Conservation (phyloP, 2,797 vertebrate species). For the Intellagama lesueurii region DNA sequence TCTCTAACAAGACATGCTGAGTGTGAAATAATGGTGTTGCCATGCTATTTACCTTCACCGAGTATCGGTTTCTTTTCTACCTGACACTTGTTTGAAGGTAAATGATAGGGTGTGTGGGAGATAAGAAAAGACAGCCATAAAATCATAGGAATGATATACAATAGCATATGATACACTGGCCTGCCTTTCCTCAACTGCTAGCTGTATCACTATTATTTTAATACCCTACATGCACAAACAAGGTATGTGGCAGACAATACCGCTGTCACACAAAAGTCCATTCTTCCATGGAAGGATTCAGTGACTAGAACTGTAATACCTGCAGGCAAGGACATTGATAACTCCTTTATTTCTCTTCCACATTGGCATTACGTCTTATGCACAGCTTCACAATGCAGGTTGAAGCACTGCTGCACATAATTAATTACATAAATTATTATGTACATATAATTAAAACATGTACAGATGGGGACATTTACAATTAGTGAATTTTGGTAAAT, state of each 20-base stretch:
- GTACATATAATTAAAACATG: too few species aligned
- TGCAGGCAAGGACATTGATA: not conserved
- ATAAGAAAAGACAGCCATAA: constrained; percentile 22
- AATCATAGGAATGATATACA: not conserved
- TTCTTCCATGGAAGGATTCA: not conserved
- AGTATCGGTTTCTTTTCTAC: not conserved
- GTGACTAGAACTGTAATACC: too few species aligned
- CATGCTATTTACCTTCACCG: not conserved
- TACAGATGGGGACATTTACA: too few species aligned
- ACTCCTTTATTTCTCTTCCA: not conserved
- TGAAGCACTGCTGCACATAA: not conserved
- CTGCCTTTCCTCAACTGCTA: not conserved
- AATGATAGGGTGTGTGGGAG: not conserved
- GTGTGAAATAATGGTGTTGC: not conserved
- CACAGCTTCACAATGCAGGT: not conserved
- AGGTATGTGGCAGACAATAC: not conserved
- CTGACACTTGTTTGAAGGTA: constrained; percentile 20
- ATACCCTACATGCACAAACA: constrained; percentile 6
- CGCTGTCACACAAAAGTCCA: not conserved
- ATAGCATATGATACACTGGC: fast-evolving
- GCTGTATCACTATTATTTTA: not conserved
- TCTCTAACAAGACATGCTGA: not conserved
- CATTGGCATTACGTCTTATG: not conserved
- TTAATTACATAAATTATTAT: too few species aligned
- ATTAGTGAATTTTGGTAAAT: too few species aligned